phyloP scores from a whole-genome alignment of 2,888 invertebrate species.

The Caenorhabditis sp. region DNA sequence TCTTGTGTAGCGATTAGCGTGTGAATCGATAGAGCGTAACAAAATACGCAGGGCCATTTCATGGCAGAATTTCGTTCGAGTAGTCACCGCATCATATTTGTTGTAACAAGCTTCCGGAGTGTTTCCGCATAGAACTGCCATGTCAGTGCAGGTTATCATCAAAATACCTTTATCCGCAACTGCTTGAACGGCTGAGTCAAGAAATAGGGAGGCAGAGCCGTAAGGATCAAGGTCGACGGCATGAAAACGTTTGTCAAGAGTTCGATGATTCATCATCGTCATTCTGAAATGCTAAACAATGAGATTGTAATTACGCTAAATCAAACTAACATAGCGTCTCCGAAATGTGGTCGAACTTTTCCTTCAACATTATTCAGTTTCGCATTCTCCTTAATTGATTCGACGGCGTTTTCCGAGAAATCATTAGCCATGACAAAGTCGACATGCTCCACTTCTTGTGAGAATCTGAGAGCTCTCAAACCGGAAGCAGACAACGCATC shows the following conservation, averaged over 20 bases:
- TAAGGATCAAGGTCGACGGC: slow-evolving; percentile 96
- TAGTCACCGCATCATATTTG: slow-evolving; percentile 90
- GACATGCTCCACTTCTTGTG: slow-evolving; percentile 79
- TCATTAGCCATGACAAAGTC: slow-evolving; percentile 73
- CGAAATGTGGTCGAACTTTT: slow-evolving; percentile 80
- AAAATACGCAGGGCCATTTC: slow-evolving; percentile 96
- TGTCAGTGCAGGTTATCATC: slow-evolving; percentile 94
- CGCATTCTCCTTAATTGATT: slow-evolving; percentile 84
- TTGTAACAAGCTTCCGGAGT: slow-evolving; percentile 89
- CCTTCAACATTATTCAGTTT: slow-evolving; percentile 80
- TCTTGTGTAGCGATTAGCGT: slow-evolving; percentile 90
- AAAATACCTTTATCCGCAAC: slow-evolving; percentile 77
- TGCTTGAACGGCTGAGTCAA: slow-evolving; percentile 83
- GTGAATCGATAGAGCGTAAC: slow-evolving; percentile 86
- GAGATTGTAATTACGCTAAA: slow-evolving; percentile 3
- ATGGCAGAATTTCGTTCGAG: slow-evolving; percentile 87
- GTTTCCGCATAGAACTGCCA: slow-evolving; percentile 91
- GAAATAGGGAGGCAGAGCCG: slow-evolving; percentile 89
- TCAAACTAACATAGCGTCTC: slow-evolving; percentile 85
- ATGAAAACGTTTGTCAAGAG: slow-evolving; percentile 79
- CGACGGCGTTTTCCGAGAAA: slow-evolving; percentile 83
- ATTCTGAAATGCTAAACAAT: slow-evolving; percentile 75
- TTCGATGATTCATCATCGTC: slow-evolving; percentile 83
- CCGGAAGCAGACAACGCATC: slow-evolving; percentile 97
- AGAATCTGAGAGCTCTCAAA: slow-evolving; percentile 91